Base-by-base conservation (phyloP, 2,797 vertebrate genomes). In the Catamblyrhynchus diadema region DNA sequence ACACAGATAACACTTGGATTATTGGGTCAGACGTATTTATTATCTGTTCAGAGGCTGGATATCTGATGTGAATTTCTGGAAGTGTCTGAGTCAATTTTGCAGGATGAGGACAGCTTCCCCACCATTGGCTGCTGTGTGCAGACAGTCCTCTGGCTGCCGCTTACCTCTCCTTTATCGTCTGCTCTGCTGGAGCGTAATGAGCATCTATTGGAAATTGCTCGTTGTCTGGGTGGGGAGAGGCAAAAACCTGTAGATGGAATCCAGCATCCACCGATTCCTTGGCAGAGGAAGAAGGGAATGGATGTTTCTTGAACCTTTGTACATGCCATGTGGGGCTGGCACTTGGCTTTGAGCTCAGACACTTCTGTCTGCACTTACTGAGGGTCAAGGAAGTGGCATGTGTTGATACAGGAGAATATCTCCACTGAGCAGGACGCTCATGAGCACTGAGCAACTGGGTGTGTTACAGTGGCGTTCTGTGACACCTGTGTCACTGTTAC, bases 1-100 rank as follows among this genome's bases (percentile, higher is more conserved):
- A 95, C 24, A 4, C 73, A 93, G 96, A 96, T 97, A 96, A 97
- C 92, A 84, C 91, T 94, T 75, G 96, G 94, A 84, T 97, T 97
- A 90, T 95, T 97, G 93, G 95, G 93, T 94, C 92, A 89, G 86
- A 91, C 13, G 1, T 95, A 86, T 96, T 96, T 96, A 97, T 96
- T 97, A 97, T 96, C 95, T 66, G 81, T 96, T 96, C 95, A 95
- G 93, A 86, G 89, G 86, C 85, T 65, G 75, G 86, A 61, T 97
- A 96, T 96, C 95, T 97, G 96, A 96, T 96, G 95, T 93, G 95
- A 88, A 93, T 97, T 97, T 96, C 93, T 93, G 94, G 87, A 96
- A 92, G 89, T 88, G 88, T 91, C 95, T 94, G 91, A 94, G 94
- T 94, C 30, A 7, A 95, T 96, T 96, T 57, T 92, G 85, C 93